Evolutionary conservation across 2,113 vertebrate genomes (phyloP).

Genomic region (Scomber japonicus): DNA sequence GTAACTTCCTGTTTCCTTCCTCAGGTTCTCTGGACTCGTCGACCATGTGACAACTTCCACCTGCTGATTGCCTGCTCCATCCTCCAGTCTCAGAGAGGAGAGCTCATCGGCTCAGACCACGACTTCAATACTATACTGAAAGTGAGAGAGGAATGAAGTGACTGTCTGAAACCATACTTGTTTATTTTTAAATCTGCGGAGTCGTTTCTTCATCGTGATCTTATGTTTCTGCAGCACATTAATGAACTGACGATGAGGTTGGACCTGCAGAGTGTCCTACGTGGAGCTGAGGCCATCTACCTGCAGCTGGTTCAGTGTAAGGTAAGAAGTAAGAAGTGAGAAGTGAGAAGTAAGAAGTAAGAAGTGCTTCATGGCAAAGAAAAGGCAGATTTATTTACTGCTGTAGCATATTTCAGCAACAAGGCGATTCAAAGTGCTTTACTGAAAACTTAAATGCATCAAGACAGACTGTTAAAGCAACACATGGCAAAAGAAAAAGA

Average conservation of each 20-base stretch:
- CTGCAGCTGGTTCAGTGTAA: slow-evolving; percentile 87
- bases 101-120: slow-evolving; percentile 91
- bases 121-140: slow-evolving; percentile 96
- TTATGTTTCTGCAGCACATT: slow-evolving; percentile 87
- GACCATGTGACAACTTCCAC: slow-evolving; percentile 91
- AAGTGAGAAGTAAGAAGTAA: too few species aligned
- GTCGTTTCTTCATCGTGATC: neutral
- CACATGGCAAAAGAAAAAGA: too few species aligned
- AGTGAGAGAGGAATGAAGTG: slow-evolving; percentile 64
- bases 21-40: slow-evolving; percentile 91
- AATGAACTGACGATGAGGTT: slow-evolving; percentile 94
- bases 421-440: too few species aligned
- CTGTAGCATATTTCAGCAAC: too few species aligned
- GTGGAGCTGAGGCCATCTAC: slow-evolving; percentile 88
- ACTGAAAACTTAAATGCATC: too few species aligned
- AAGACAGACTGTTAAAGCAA: too few species aligned
- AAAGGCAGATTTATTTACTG: too few species aligned
- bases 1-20: neutral
- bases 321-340: neutral
- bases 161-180: neutral
- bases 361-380: too few species aligned
- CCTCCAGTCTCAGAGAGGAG: slow-evolving; percentile 89
- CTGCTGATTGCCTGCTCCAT: slow-evolving; percentile 92
- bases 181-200: neutral
- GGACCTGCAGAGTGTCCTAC: slow-evolving; percentile 87